Conservation (phyloP, 2,888 invertebrate species). For the Hirtodrosophila alboralis region DNA sequence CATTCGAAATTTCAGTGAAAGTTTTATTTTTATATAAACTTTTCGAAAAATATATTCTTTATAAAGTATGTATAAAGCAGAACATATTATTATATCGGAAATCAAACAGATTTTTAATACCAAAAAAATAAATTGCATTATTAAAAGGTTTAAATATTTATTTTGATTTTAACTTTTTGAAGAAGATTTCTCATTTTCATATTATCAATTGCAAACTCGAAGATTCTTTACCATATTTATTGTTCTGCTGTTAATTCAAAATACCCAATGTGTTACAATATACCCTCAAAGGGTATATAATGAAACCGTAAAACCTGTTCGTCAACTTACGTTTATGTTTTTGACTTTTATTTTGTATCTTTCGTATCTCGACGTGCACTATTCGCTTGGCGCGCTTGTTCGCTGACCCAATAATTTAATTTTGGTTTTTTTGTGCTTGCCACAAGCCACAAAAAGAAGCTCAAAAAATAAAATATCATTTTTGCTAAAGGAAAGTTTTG, state of each 20-base stretch:
- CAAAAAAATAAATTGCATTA: too few relatives aligned
- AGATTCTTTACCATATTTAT: too few relatives aligned
- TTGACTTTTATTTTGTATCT: slow-evolving; percentile 57
- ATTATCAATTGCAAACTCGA: too few relatives aligned
- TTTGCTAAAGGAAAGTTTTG: slow-evolving; percentile 68
- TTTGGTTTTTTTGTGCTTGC: slow-evolving; percentile 25
- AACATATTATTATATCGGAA: too few relatives aligned
- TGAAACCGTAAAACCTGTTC: slow-evolving; percentile 73
- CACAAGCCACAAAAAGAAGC: slow-evolving; percentile 8
- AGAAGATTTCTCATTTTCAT: too few relatives aligned
- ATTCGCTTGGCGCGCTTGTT: slow-evolving; percentile 53
- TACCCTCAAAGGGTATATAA: slow-evolving; percentile 38
- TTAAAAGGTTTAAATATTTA: too few relatives aligned
- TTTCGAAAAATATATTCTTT: too few relatives aligned
- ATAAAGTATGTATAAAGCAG: too few relatives aligned
- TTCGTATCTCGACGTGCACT: slow-evolving; percentile 59
- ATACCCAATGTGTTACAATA: slow-evolving; percentile 23
- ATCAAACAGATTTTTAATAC: too few relatives aligned
- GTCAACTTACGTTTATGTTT: slow-evolving; percentile 69
- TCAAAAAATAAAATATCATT: slow-evolving; percentile 28
- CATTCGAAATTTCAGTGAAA: too few relatives aligned
- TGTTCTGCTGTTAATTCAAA: background rate
- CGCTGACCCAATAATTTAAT: slow-evolving; percentile 71
- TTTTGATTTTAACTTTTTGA: too few relatives aligned
- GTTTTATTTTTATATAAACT: too few relatives aligned